Evolutionary conservation across 2,113 vertebrate genomes (phyloP), one percentile per base, ranked within the genome.

Genomic region (Eulemur macaco): DNA sequence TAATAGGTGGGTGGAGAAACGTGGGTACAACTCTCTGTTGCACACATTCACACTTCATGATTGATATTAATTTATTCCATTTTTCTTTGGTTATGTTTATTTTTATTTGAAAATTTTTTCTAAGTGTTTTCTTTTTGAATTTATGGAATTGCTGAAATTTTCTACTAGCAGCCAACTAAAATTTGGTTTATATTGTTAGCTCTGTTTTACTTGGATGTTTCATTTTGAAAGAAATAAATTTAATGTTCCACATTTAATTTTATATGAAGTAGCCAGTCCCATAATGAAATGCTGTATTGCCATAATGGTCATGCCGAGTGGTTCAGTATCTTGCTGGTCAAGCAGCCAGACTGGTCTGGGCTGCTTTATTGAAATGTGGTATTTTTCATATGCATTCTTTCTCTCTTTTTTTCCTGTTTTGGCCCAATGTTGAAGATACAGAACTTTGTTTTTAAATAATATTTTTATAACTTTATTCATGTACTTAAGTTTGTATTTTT

Each of bases 1-100:
- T 42, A 8, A n/a, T n/a, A 12, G 77, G 50, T 25, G 18, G 37
- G 50, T 50, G 17, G 52, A 93, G 52, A 74, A 50, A 18, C 25
- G 47, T 66, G 87, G 39, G 25, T 34, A 34, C 0, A 45, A 31
- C 29, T 76, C 23, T 71, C 52, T 37, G 2, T 77, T 60, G 54
- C 13, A 80, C 29, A 76, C 37, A 27, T 11, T 95, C 86, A 94
- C 25, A 27, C 18, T 89, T 84, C 87, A 94, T 94, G 45, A 39
- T 37, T 92, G 15, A 85, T 20, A 10, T 92, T 93, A 73, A 83
- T 96, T 97, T 96, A 58, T 56, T 96, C 82, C 64, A 89, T 18
- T 64, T 97, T 96, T 73, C 60, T 94, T 96, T 93, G 76, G 34
- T 94, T 84, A 63, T 83, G 29, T 92, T 85, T 93, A 60, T 77